A percentile compares a stretch with the other conserved stretches of the same genome.
These are phyloP conservation scores for Marisa cornuarietis DNA, from an alignment of 1,140 invertebrate genomes.

Conservation along the genomic window DNA sequence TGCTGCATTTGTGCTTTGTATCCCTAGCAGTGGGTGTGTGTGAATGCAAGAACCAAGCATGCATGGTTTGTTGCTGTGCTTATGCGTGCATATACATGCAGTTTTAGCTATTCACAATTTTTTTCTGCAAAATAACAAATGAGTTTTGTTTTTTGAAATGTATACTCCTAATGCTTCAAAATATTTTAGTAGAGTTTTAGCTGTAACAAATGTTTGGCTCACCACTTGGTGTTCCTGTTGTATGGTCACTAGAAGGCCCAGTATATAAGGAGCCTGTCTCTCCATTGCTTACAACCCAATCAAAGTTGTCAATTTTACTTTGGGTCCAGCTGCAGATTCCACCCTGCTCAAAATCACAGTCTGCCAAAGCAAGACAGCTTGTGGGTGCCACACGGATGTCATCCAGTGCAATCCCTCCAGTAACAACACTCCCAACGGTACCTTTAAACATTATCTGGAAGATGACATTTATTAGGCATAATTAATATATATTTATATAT, in stretches of 20 bases:
- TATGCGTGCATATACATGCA: not conserved
- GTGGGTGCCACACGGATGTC: constrained; percentile 45
- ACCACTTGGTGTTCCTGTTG: constrained; percentile 47
- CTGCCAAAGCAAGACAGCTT: constrained; percentile 39
- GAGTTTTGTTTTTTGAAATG: not conserved
- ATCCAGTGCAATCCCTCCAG: constrained; percentile 60
- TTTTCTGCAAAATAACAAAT: too few species aligned
- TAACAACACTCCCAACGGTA: constrained; percentile 36
- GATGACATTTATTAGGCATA: too few species aligned
- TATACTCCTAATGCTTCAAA: not conserved
- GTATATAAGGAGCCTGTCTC: constrained; percentile 31
- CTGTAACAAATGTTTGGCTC: not conserved
- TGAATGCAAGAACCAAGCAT: too few species aligned
- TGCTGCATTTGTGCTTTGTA: too few species aligned
- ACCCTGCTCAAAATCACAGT: constrained; percentile 59
- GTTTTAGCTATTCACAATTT: too few species aligned
- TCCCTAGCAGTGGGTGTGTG: too few species aligned
- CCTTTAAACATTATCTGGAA: constrained; percentile 49
- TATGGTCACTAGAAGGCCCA: constrained; percentile 58
- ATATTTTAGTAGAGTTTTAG: not conserved
- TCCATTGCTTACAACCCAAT: constrained; percentile 51
- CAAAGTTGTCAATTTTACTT: constrained; percentile 39
- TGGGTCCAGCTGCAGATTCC: constrained; percentile 53
- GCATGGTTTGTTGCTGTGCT: not conserved
- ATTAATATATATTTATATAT: too few species aligned